A percentile compares a stretch with the other conserved stretches of the same genome.
Evolutionary conservation across 1,140 invertebrate species (phyloP).

Genomic region (Procambarus clarkii): DNA sequence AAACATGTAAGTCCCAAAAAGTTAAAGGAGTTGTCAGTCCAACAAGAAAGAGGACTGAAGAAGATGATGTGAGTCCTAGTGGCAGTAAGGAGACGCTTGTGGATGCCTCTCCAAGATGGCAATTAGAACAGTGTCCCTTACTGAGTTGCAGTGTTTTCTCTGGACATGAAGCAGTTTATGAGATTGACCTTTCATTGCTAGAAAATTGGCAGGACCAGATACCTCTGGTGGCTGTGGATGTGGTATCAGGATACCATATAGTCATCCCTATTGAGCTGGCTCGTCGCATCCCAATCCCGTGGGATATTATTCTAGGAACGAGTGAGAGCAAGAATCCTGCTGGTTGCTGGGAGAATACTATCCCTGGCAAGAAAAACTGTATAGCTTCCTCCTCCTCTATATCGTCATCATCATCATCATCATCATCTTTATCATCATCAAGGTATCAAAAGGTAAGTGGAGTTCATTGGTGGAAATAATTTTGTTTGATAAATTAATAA

Average conservation of each 20-base stretch:
- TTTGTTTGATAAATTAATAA: no score
- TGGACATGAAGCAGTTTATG: no score
- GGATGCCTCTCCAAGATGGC: no score
- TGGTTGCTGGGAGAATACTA: neutral
- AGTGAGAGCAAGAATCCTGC: neutral
- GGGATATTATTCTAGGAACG: neutral
- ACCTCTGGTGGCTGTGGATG: neutral
- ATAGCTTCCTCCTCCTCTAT: no score
- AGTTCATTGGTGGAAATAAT: neutral
- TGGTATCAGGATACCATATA: neutral
- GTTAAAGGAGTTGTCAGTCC: no score
- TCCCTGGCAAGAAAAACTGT: neutral
- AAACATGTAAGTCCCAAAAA: no score
- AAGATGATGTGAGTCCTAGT: no score
- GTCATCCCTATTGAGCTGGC: neutral
- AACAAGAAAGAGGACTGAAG: no score
- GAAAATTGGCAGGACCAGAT: neutral
- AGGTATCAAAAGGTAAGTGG: neutral
- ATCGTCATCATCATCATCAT: no score
- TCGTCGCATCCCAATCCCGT: neutral
- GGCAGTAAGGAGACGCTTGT: no score
- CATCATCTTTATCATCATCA: neutral
- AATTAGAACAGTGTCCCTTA: no score
- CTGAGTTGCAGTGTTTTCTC: no score
- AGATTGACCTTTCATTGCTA: neutral